phyloP scores from a whole-genome alignment of 2,113 vertebrate species.

The Otis tarda region DNA sequence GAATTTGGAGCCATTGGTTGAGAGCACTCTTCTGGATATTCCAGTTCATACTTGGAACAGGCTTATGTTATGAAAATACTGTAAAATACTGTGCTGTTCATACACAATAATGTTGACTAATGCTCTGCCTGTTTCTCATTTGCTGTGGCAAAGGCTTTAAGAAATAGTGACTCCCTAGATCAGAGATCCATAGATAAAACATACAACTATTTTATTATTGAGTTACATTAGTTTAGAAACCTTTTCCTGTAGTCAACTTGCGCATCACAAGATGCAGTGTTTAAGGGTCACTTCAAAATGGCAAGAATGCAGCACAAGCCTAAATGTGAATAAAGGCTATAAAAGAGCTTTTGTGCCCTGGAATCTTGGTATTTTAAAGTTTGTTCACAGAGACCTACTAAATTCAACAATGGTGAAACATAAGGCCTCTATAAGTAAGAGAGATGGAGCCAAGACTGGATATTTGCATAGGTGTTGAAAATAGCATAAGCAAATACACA shows the following conservation, averaged over 20 bases:
- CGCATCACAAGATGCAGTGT: conserved; percentile 13
- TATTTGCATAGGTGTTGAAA: background rate
- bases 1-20: background rate
- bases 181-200: conserved; percentile 1
- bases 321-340: background rate
- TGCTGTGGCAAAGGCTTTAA: background rate
- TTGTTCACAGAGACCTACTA: background rate
- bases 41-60: background rate
- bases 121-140: background rate
- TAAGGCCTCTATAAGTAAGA: background rate
- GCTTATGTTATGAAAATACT: background rate
- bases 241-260: background rate
- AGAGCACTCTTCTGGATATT: background rate
- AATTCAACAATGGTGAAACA: background rate
- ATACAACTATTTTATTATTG: background rate
- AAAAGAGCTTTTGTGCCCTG: conserved; percentile 32
- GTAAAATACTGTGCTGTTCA: background rate
- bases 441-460: background rate
- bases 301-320: conserved; percentile 17
- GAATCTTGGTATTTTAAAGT: conserved; percentile 16
- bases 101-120: background rate
- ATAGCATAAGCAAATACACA: background rate
- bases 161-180: background rate
- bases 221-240: background rate
- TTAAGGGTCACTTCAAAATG: conserved; percentile 23